These are phyloP conservation scores for Ephydatia muelleri DNA, from an alignment of 37 sponge, comb jelly and placozoan species.

Conservation along the genomic window DNA sequence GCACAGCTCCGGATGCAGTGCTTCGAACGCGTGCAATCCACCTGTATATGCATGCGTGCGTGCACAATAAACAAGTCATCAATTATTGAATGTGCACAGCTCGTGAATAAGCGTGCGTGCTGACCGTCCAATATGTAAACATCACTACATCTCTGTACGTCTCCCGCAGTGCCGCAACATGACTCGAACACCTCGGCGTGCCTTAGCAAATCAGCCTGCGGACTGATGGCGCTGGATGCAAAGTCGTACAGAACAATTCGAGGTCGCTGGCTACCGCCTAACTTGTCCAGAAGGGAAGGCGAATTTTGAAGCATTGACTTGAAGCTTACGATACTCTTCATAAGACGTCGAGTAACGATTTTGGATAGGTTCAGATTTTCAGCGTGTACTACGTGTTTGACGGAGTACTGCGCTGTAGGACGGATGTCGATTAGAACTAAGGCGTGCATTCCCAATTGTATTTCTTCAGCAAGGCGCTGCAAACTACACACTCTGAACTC, in stretches of 20 bases:
- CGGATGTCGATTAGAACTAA: conserved; percentile 68
- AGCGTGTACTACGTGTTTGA: conserved; percentile 37
- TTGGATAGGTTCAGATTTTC: conserved; percentile 54
- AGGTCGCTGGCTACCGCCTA: not conserved
- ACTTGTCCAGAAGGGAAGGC: not conserved
- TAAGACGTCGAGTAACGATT: conserved; percentile 48
- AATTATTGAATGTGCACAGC: conserved; percentile 19
- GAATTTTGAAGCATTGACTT: conserved; percentile 32
- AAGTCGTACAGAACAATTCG: conserved; percentile 43
- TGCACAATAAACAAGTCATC: not conserved
- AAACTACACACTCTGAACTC: too few species aligned
- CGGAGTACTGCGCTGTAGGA: conserved; percentile 34
- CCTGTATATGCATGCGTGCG: not conserved
- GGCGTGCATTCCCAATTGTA: too few species aligned
- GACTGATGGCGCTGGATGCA: conserved; percentile 1
- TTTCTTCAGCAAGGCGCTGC: too few species aligned
- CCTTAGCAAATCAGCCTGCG: conserved; percentile 33
- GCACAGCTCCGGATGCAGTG: conserved; percentile 2
- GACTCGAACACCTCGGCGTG: conserved; percentile 29
- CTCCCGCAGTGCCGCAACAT: too few species aligned
- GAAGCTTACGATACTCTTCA: conserved; percentile 51
- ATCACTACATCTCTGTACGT: too few species aligned
- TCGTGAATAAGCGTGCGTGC: too few species aligned
- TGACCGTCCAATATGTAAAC: too few species aligned
- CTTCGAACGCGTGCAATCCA: not conserved